Conservation (phyloP, 2,113 vertebrate species). For the Epinephelus cyanopodus region DNA sequence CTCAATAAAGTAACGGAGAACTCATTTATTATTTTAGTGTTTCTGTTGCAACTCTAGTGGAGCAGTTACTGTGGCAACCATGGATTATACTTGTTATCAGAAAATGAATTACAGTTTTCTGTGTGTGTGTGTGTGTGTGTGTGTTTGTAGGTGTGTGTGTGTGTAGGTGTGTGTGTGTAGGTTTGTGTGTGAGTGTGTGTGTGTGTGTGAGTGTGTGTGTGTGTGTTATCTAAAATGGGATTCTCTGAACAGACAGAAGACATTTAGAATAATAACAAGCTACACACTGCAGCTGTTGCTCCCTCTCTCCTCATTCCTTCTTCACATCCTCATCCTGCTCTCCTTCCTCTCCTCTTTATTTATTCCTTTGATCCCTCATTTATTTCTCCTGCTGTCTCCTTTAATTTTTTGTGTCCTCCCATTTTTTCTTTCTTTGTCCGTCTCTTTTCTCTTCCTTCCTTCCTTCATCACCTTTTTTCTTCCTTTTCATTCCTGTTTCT, state of each 20-base stretch:
- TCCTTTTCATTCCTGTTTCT: not conserved
- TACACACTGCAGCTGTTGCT: slow-evolving; percentile 19
- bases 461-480: not conserved
- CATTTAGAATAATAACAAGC: slow-evolving; percentile 56
- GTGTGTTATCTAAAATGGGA: slow-evolving; percentile 68
- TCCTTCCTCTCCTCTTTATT: not conserved
- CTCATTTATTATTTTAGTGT: slow-evolving; percentile 14
- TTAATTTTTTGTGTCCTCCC: not conserved
- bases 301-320: not conserved
- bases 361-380: not conserved
- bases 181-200: slow-evolving; percentile 32
- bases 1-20: not conserved
- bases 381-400: not conserved
- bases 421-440: no score
- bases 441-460: no score
- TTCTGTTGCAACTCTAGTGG: not conserved
- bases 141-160: slow-evolving; percentile 15
- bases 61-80: slow-evolving; percentile 45
- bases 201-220: slow-evolving; percentile 41
- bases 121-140: slow-evolving; percentile 31
- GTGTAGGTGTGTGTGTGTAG: slow-evolving; percentile 17
- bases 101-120: slow-evolving; percentile 61
- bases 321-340: no score
- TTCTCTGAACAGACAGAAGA: slow-evolving; percentile 43
- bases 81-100: slow-evolving; percentile 63